phyloP scores from a whole-genome alignment of 2,797 vertebrate genomes.

The Ctenopoma kingsleyae region DNA sequence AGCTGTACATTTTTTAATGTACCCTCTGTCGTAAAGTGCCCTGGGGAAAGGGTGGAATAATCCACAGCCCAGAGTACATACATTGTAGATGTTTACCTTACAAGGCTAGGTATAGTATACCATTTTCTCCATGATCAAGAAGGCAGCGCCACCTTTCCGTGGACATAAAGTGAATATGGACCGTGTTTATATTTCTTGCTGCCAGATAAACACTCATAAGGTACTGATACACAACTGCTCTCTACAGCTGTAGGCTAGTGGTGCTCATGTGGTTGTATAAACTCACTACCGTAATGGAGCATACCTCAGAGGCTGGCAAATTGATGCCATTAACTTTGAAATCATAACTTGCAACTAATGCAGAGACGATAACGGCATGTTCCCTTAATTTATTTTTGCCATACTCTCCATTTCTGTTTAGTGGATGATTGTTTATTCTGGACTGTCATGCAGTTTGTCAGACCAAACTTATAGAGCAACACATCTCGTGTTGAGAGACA shows the following conservation, averaged over 20 bases:
- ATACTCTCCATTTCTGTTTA: constrained; percentile 51
- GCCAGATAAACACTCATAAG: constrained; percentile 22
- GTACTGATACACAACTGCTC: constrained; percentile 5
- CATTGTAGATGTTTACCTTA: constrained; percentile 25
- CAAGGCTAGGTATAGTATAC: not conserved
- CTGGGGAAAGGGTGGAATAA: constrained; percentile 19
- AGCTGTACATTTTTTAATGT: constrained; percentile 60
- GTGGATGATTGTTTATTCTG: constrained; percentile 48
- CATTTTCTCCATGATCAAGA: constrained; percentile 24
- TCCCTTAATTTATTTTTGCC: constrained; percentile 53
- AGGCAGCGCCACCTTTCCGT: constrained; percentile 7
- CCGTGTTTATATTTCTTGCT: constrained; percentile 32
- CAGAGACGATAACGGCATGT: constrained; percentile 32
- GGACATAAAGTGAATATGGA: constrained; percentile 19
- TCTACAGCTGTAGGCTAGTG: constrained; percentile 29
- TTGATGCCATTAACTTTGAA: constrained; percentile 53
- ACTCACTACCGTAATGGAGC: constrained; percentile 47
- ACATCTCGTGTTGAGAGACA: constrained; percentile 35
- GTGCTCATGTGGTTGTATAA: constrained; percentile 32
- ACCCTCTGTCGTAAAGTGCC: constrained; percentile 45
- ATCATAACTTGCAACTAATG: constrained; percentile 53
- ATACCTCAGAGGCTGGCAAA: constrained; percentile 53
- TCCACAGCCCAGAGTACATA: constrained; percentile 9
- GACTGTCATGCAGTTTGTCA: constrained; percentile 59
- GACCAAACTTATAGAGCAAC: constrained; percentile 42